A percentile compares a stretch with the other conserved stretches of the same genome.
Evolutionary conservation across 2,797 vertebrate genomes (phyloP).

Genomic region (Lacerta agilis): DNA sequence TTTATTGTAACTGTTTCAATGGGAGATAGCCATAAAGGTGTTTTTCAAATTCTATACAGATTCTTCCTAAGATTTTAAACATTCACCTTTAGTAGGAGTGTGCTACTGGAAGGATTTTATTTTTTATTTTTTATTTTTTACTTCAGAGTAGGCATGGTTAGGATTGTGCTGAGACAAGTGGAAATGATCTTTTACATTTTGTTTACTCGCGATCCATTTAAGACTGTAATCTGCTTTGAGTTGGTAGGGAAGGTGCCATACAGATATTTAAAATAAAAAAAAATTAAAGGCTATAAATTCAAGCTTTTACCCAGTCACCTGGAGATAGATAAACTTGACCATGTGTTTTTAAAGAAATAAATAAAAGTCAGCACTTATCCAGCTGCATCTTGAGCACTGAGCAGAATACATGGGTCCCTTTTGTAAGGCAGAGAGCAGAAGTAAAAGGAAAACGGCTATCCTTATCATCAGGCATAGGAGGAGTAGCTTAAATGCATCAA

Average conservation of each 20-base stretch:
- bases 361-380: neutral
- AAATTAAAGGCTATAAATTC: neutral
- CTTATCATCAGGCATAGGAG: neutral
- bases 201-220: no score
- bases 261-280: neutral
- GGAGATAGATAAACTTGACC: neutral
- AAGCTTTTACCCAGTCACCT: neutral
- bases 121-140: neutral
- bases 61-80: no score
- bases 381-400: neutral
- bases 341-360: neutral
- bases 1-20: no score
- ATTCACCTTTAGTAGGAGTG: neutral
- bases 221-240: no score
- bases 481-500: neutral
- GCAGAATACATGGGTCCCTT: neutral
- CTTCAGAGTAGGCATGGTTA: neutral
- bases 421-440: neutral
- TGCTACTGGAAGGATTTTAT: no score
- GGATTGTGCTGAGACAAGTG: neutral
- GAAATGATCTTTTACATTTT: neutral
- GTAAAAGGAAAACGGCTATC: neutral
- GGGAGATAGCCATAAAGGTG: no score
- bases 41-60: no score
- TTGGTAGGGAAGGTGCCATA: neutral